Conservation (phyloP, 2,888 invertebrate genomes). For the Acanthosepion pharaonis region DNA sequence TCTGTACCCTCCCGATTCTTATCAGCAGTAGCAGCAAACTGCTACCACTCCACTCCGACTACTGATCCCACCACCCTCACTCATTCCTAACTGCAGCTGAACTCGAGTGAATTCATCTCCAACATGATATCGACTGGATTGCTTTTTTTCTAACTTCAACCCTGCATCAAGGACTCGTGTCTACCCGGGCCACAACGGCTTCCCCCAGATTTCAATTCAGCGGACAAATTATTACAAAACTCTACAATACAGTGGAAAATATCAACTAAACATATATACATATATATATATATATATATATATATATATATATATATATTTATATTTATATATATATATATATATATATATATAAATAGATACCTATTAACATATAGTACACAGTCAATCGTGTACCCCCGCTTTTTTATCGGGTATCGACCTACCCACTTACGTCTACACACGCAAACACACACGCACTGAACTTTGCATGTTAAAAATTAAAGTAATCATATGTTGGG, state of each 20-base stretch:
- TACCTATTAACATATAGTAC: background rate
- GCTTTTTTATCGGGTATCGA: background rate
- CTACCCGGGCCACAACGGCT: too few relatives aligned
- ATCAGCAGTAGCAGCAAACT: background rate
- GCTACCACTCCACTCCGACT: background rate
- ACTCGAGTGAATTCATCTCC: background rate
- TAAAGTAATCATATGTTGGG: background rate
- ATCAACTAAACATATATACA: too few relatives aligned
- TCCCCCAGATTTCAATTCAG: background rate
- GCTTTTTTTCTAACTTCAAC: background rate
- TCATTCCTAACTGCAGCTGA: background rate
- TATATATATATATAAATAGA: background rate
- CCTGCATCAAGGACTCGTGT: background rate
- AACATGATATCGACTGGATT: background rate
- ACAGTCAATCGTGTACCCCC: background rate
- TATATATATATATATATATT: background rate
- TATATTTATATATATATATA: background rate
- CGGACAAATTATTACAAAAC: conserved; percentile 35
- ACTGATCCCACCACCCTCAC: background rate
- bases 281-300: background rate
- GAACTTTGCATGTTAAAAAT: background rate
- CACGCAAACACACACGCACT: background rate
- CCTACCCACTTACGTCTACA: too few relatives aligned
- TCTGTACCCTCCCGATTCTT: background rate
- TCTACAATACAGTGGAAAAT: too few relatives aligned